Evolutionary conservation across 2,113 vertebrate genomes (phyloP), one percentile per base, ranked within the genome.

Genomic region (Mastomys coucha): DNA sequence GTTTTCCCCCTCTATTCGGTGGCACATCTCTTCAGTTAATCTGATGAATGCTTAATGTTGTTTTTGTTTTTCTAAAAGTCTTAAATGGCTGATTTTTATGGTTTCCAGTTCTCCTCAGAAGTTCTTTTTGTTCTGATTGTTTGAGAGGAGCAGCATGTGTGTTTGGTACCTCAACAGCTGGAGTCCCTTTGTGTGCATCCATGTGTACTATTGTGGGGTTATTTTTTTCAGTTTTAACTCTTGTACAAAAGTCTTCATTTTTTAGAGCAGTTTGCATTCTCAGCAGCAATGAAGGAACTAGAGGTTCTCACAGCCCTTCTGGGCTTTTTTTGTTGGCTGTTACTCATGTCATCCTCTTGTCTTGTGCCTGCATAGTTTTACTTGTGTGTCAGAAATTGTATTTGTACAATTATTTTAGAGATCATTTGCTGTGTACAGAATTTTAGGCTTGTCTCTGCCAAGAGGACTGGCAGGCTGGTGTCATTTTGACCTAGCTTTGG

Each of bases 401-500:
- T 95, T 92, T 92, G n/a, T 81, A 69, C 36, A 84, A 20, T 92
- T 76, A 84, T 45, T 90, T 96, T 70, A 91, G 69, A 92, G 90
- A 70, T 70, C 31, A 81, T 58, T 77, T 87, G 73, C 93, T 56
- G 72, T 51, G 39, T 87, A 36, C 19, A 75, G 69, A 70, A 75
- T 78, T 69, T 84, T 53, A 89, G 58, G 60, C 75, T 72, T 90
- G 90, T 63, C 89, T 96, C 78, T 73, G 73, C 81, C 42, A 70
- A 60, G 70, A 75, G n/a, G 88, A 56, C 65, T 56, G 76, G 31
- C 53, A 75, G 56, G 69, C 73, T 77, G 17, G 65, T 70, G 60
- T 58, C 20, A 45, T 63, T 63, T 58, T 89, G 53, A 31, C 73
- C n/a, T 17, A 51, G 39, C 49, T 92, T 70, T 87, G 51, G 13